Conservation (phyloP, 2,888 invertebrate genomes). For the Drosophila hawaiiensis region DNA sequence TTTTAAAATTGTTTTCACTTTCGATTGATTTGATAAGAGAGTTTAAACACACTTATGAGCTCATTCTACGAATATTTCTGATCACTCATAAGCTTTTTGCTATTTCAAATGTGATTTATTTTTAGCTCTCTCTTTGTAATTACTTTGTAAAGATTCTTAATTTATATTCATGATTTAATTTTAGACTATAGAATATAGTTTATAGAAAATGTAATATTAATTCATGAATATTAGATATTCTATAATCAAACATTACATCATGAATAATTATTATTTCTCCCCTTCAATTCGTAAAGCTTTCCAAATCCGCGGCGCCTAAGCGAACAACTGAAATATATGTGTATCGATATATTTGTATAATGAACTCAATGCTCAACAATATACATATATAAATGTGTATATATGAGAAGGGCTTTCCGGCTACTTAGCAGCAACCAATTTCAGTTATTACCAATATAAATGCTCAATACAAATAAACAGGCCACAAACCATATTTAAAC, state of each 20-base stretch:
- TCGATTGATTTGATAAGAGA: slow-evolving; percentile 28
- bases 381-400: slow-evolving; percentile 30
- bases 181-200: not conserved
- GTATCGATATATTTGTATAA: slow-evolving; percentile 12
- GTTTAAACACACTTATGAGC: slow-evolving; percentile 9
- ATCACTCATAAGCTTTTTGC: not conserved
- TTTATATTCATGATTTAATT: not conserved
- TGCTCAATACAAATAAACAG: slow-evolving; percentile 71
- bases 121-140: not conserved
- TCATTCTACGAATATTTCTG: not conserved
- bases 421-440: slow-evolving; percentile 50
- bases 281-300: slow-evolving; percentile 20
- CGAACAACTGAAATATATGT: slow-evolving; percentile 9
- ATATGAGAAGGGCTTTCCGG: slow-evolving; percentile 46
- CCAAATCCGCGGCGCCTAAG: slow-evolving; percentile 62
- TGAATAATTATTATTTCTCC: not conserved
- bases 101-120: no score
- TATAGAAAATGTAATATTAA: not conserved
- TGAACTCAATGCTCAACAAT: slow-evolving; percentile 19
- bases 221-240: not conserved
- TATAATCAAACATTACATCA: not conserved
- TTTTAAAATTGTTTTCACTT: slow-evolving; percentile 18
- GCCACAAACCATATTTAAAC: slow-evolving; percentile 55
- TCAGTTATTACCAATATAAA: slow-evolving; percentile 75
- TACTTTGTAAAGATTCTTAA: not conserved